Base-by-base conservation (phyloP, 2,797 vertebrate species). In the Salmo trutta region DNA sequence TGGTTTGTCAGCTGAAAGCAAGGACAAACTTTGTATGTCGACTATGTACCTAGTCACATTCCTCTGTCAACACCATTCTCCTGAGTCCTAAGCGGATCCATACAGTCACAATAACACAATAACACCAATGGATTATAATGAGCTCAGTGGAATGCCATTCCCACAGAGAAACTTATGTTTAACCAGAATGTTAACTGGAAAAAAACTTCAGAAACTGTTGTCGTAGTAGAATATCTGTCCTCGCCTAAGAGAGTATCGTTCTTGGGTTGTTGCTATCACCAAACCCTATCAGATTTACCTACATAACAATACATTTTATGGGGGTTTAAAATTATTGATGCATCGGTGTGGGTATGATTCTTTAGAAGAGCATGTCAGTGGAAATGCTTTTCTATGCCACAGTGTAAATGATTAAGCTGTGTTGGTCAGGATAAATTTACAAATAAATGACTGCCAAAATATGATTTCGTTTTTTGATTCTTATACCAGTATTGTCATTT, bases 141-240 rank as follows among this genome's bases (percentile, higher is more conserved):
- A 90, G 88, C 83, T 91, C 79, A 80, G 77, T 92, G 90, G 91
- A 92, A 92, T 92, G 89, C 84, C 84, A 84, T 76, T 86, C 85
- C 80, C 79, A 87, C 86, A 85, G 82, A 87, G 78, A 78, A 91
- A 92, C 93, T 91, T 93, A 94, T 94, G 90, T 91, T 92, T 94
- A 93, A 94, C 92, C 33, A 87, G 86, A 82, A 82, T 84, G 78
- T 78, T 54, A 74, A 81, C 71, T 82, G 75, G n/a, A 10, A 82
- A 86, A 91, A 84, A 78, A 81, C 82, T 76, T 77, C 77, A 16
- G 51, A 79, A 73, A 77, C 81, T 41, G 19, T 33, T 77, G 86
- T 41, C 76, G 79, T 86, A 86, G 81, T 87, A 86, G 87, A 84
- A 81, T 52, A n/a, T 21, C 76, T 72, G 80, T 87, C 19, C 12